Base-by-base conservation (phyloP, 2,113 vertebrate species). In the Chionodraco myersi region DNA sequence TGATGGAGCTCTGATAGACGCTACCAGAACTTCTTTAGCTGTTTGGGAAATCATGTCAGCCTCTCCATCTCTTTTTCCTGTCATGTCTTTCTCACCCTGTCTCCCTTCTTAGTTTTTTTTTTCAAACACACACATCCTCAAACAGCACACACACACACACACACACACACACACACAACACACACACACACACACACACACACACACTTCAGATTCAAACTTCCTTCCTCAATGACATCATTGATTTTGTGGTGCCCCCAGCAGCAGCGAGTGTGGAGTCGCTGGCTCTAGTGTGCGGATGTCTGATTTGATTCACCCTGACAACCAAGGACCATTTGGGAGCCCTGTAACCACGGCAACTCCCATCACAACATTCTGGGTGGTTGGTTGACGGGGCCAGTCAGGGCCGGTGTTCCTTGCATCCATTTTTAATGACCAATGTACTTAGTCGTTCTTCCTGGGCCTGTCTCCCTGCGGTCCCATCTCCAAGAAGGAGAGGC, bases 381-480 rank as follows among this genome's bases (percentile, higher is more conserved):
- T 77, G 83, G 90, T 82, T 87, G 86, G 89, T 91, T 18, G 80
- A 80, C 71, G 30, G 84, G 88, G 86, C 82, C 76, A 75, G 87
- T 77, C 84, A 74, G 71, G 79, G 73, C 83, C 30, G 45, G 54
- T 82, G 86, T 86, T 89, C 84, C 78, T 88, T 84, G 85, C 87
- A 94, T 94, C 85, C 86, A 94, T 94, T 92, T 94, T 93, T 94
- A 92, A 94, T 94, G 51, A 77, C 82, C 84, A 82, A 84, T 90
- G 88, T 93, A 92, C 90, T 93, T 92, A 93, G 91, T 85, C 52
- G 79, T 83, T 90, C 83, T 92, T 89, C 86, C 84, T 79, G 61
- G 72, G 72, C 78, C 75, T 79, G 86, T 89, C 83, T 93, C 89
- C 85, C 87, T 21, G 48, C 45, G 62, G 90, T 83, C 84, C 90